Evolutionary conservation across 2,888 invertebrate genomes (phyloP).

Genomic region (Phaedon cochleariae): DNA sequence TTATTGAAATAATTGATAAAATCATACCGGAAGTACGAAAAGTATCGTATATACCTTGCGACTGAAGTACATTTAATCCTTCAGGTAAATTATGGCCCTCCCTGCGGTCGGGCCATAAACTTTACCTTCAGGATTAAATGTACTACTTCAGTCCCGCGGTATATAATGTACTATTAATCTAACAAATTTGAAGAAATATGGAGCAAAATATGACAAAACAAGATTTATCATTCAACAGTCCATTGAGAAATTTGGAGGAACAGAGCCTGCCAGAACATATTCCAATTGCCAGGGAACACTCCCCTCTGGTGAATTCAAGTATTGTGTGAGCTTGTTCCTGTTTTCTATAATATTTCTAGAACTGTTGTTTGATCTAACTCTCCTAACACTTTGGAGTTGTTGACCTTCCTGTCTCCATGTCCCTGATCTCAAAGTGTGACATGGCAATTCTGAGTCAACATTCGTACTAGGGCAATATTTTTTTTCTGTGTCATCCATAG

Average conservation of each 20-base stretch:
- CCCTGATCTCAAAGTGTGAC: too few relatives aligned
- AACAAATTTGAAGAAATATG: not conserved
- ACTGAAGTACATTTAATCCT: too few relatives aligned
- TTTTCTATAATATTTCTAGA: not conserved
- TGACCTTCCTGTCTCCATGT: not conserved
- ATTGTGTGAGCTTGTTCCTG: too few relatives aligned
- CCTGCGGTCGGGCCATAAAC: too few relatives aligned
- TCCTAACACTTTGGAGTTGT: not conserved
- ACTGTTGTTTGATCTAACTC: slow-evolving; percentile 1
- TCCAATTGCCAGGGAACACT: not conserved
- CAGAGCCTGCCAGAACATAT: not conserved
- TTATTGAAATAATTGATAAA: too few relatives aligned
- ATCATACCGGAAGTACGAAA: too few relatives aligned
- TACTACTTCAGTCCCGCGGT: too few relatives aligned
- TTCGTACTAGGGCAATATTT: not conserved
- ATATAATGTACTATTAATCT: too few relatives aligned
- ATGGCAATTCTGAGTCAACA: too few relatives aligned
- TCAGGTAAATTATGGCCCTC: too few relatives aligned
- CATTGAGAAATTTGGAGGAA: not conserved
- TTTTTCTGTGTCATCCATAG: not conserved
- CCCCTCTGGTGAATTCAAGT: not conserved
- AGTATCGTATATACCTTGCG: too few relatives aligned
- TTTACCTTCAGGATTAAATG: too few relatives aligned
- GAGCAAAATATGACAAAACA: not conserved
- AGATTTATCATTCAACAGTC: not conserved